Conservation (phyloP, 2,888 invertebrate genomes). For the Chirona hameri region DNA sequence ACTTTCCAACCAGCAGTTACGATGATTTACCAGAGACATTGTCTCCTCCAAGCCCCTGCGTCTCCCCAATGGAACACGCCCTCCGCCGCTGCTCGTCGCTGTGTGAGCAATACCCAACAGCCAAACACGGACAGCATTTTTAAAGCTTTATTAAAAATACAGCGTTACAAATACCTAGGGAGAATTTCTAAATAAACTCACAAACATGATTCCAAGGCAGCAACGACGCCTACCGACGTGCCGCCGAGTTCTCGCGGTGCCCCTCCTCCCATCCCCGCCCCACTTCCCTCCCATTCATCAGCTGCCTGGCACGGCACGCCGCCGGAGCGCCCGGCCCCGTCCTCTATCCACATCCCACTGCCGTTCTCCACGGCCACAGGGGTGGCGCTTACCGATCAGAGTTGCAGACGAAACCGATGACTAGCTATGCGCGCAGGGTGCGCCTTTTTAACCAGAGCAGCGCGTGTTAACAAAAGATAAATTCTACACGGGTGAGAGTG, state of each 20-base stretch:
- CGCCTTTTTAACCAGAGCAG: not conserved
- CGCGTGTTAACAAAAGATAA: slow-evolving; percentile 22
- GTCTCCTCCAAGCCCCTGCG: no score
- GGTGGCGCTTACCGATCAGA: not conserved
- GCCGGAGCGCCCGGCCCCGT: not conserved
- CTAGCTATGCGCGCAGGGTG: slow-evolving; percentile 12
- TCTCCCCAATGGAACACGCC: no score
- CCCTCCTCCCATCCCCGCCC: not conserved
- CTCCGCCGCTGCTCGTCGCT: no score
- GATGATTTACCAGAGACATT: no score
- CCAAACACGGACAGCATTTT: not conserved
- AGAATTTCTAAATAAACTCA: slow-evolving; percentile 13
- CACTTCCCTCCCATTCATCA: not conserved
- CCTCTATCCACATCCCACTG: no score
- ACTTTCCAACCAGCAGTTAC: no score
- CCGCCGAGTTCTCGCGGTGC: not conserved
- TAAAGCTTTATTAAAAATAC: slow-evolving; percentile 27
- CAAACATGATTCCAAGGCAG: slow-evolving; percentile 22
- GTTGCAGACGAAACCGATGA: not conserved
- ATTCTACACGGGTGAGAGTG: not conserved
- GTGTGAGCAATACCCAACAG: no score
- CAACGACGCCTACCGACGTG: not conserved
- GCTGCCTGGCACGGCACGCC: not conserved
- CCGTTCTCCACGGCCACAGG: no score
- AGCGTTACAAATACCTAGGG: slow-evolving; percentile 24